Evolutionary conservation across 2,888 invertebrate species (phyloP).

Genomic region (Microctonus hyperodae): DNA sequence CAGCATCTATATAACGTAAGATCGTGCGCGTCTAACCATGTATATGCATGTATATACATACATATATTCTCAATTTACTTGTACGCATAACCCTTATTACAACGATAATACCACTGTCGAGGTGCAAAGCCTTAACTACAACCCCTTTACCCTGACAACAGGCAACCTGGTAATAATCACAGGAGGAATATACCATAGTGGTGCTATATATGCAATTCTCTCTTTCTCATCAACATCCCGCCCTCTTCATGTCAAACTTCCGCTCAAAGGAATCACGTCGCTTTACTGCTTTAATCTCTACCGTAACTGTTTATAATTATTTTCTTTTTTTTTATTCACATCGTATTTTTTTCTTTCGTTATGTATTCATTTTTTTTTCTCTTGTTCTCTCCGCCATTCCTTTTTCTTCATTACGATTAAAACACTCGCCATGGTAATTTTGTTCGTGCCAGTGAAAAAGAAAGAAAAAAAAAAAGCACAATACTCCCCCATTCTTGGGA

Average conservation of each 20-base stretch:
- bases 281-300: not conserved
- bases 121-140: constrained; percentile 3
- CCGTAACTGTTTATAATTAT: not conserved
- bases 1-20: not conserved
- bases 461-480: too few species aligned
- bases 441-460: too few species aligned
- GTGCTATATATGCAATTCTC: not conserved
- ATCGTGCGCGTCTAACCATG: not conserved
- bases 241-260: not conserved
- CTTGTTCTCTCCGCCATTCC: not conserved
- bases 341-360: not conserved
- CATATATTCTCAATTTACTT: not conserved
- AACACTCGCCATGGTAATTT: too few species aligned
- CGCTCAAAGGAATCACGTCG: not conserved
- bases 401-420: too few species aligned
- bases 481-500: not conserved
- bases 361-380: not conserved
- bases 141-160: not conserved
- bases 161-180: not conserved
- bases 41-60: not conserved
- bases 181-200: not conserved
- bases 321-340: not conserved
- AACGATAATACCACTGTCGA: constrained; percentile 12
- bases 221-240: not conserved
- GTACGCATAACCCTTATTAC: constrained; percentile 19